phyloP scores from a whole-genome alignment of 1,140 invertebrate species.

The Drosophila sp. region DNA sequence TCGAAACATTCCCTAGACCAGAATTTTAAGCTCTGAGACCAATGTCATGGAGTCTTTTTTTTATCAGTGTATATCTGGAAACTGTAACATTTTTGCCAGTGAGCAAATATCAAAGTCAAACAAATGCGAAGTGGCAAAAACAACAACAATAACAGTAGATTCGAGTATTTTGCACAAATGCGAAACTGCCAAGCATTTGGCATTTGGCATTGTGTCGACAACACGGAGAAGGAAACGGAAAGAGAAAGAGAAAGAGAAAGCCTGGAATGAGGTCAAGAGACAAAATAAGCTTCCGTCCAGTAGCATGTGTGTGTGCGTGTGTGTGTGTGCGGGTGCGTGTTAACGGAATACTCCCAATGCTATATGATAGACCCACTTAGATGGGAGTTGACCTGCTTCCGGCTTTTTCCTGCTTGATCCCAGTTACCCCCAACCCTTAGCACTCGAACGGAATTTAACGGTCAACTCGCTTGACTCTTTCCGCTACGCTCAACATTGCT shows the following conservation, averaged over 20 bases:
- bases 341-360: conserved; percentile 12
- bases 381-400: conserved; percentile 3
- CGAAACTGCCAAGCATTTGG: conserved; percentile 81
- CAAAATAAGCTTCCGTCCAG: conserved; percentile 73
- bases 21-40: too few relatives aligned
- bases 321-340: conserved; percentile 21
- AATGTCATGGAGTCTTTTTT: too few relatives aligned
- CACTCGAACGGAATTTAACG: conserved; percentile 59
- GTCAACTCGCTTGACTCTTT: conserved; percentile 79
- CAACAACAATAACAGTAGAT: conserved; percentile 19
- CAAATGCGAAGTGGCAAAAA: background rate
- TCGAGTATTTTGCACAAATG: conserved; percentile 75
- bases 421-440: conserved; percentile 17
- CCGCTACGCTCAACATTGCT: conserved; percentile 44
- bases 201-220: conserved; percentile 55
- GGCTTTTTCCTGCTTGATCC: conserved; percentile 3
- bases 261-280: conserved; percentile 57
- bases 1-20: too few relatives aligned
- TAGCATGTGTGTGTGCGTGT: conserved; percentile 27
- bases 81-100: background rate
- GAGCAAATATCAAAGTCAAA: conserved; percentile 10
- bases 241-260: conserved; percentile 42
- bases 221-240: conserved; percentile 52
- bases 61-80: too few relatives aligned
- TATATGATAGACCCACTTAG: conserved; percentile 35